These are phyloP conservation scores for Hypomesus transpacificus DNA, from an alignment of 2,113 vertebrate species.

Conservation along the genomic window DNA sequence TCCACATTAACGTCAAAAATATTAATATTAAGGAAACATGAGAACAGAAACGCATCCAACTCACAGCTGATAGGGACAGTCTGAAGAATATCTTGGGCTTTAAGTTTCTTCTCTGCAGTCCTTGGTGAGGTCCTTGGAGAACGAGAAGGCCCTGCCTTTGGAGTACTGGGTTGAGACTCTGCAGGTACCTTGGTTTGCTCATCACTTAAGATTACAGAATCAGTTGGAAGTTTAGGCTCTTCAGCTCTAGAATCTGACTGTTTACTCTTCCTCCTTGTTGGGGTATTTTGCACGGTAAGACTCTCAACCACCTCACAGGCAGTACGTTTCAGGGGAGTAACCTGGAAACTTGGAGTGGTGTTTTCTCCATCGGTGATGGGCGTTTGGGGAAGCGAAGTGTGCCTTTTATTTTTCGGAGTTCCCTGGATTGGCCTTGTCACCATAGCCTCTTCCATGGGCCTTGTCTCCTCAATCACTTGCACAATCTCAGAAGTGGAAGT, in stretches of 20 bases:
- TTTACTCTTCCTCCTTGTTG: constrained; percentile 51
- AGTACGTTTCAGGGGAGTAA: constrained; percentile 46
- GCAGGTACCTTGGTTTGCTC: background rate
- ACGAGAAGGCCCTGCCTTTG: constrained; percentile 3
- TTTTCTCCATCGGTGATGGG: background rate
- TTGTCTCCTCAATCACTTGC: background rate
- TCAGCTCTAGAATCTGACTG: background rate
- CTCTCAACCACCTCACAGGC: constrained; percentile 48
- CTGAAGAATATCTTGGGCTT: constrained; percentile 7
- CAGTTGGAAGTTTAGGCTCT: background rate
- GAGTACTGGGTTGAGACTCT: background rate
- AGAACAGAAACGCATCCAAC: too few species aligned
- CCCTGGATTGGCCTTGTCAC: background rate
- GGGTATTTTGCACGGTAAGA: constrained; percentile 37
- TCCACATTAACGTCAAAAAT: background rate
- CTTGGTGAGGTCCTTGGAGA: constrained; percentile 45
- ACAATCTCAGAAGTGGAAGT: constrained; percentile 37
- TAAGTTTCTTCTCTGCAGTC: constrained; percentile 33
- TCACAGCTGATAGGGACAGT: constrained; percentile 10
- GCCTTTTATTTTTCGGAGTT: constrained; percentile 9
- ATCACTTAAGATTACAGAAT: background rate
- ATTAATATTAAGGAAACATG: too few species aligned
- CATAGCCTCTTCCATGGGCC: background rate
- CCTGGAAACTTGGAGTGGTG: constrained; percentile 6
- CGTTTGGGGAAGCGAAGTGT: constrained; percentile 6